A percentile compares a stretch with the other conserved stretches of the same genome.
Conservation (phyloP, 2,113 vertebrate species). For the Labrus mixtus region DNA sequence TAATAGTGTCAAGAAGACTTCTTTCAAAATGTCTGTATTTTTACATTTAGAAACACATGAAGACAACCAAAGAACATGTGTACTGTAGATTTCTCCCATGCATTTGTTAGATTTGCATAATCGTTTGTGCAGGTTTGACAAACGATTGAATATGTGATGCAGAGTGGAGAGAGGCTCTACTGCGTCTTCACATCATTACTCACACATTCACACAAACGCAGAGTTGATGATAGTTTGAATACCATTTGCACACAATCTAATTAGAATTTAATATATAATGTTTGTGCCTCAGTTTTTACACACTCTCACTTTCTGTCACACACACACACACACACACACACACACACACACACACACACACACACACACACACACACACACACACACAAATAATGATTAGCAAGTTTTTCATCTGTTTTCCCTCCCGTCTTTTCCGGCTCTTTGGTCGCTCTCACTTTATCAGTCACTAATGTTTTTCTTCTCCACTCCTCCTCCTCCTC, state of each 20-base stretch:
- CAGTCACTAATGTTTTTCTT: constrained; percentile 45
- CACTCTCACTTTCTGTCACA: constrained; percentile 9
- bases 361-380: background rate
- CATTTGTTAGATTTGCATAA: constrained; percentile 48
- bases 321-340: background rate
- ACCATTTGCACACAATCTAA: constrained; percentile 46
- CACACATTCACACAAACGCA: background rate
- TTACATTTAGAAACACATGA: background rate
- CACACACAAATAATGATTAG: constrained; percentile 42
- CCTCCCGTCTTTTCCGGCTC: constrained; percentile 34
- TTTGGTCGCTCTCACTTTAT: constrained; percentile 33
- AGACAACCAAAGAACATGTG: constrained; percentile 16
- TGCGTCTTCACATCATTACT: constrained; percentile 34
- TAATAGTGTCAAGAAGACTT: background rate
- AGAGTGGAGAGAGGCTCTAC: constrained; percentile 19
- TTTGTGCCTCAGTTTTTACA: constrained; percentile 34
- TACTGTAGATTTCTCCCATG: constrained; percentile 12
- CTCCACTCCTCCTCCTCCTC: constrained; percentile 17
- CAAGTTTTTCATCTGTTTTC: constrained; percentile 6
- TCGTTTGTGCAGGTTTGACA: constrained; percentile 37
- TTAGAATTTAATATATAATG: constrained; percentile 45
- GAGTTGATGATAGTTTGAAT: constrained; percentile 32
- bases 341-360: background rate
- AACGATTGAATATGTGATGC: constrained; percentile 43
- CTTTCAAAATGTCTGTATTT: background rate